Evolutionary conservation across 1,140 invertebrate species (phyloP), one percentile per base, ranked within the genome.

Genomic region (Pemphigus obesinymphae): DNA sequence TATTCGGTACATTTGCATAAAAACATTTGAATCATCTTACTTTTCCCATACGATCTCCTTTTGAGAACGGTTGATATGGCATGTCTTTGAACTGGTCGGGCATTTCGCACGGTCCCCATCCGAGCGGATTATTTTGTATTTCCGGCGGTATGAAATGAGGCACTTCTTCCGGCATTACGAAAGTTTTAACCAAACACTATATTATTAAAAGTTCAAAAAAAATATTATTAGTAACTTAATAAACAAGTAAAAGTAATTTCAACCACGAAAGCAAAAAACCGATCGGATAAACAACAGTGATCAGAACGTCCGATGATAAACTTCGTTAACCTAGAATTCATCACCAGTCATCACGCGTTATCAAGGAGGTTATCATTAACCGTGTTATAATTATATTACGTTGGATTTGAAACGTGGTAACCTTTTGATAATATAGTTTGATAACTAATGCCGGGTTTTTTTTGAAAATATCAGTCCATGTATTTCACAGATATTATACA

Each of bases 1-100:
- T 50, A 29, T 34, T 48, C 13, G 82, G 84, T 84, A 82, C n/a
- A n/a, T n/a, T n/a, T n/a, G n/a, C n/a, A n/a, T n/a, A n/a, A n/a
- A n/a, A n/a, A n/a, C n/a, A 70, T 63, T 26, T 68, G 81, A 75
- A 63, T 48, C 58, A 23, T 66, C 83, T 87, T 86, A 93, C 92
- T 89, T 98, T 99, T 85, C 97, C 97, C 76, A 99, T 88, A 83
- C 96, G 91, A 88, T 99, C 97, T 82, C 95, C 96, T 89, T 99
- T 99, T 73, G 96, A 97, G 87, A 98, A 99, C 23, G 96, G 97
- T 88, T 98, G 97, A 88, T 99, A 99, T 0, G 97, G 97, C 92
- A 99, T 97, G 88, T 98, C 97, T 87, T 95, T 95, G 87, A 97
- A 99, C 87, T 97, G 94, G 83, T 96, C 95, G 26, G 96, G 96